Percentiles rank a stretch among this genome's conserved stretches.
Evolutionary conservation across 2,797 vertebrate species (phyloP).

Genomic region (Iguana delicatissima): DNA sequence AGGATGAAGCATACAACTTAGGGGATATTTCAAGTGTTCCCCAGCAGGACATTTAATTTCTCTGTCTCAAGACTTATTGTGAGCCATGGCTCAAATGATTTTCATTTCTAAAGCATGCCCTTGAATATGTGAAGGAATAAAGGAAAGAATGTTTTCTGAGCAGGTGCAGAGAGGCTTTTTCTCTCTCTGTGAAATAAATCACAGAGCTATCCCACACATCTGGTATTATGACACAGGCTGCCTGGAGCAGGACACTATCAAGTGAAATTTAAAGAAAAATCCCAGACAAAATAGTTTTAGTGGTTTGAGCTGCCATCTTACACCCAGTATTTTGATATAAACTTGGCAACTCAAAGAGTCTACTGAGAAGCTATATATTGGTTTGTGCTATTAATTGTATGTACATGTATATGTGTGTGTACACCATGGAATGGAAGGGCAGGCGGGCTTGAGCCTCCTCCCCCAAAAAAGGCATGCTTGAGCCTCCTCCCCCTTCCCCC

Average conservation of each 20-base stretch:
- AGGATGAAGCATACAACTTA: conserved; percentile 44
- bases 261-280: conserved; percentile 59
- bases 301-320: conserved; percentile 28
- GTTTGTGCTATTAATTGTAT: neutral
- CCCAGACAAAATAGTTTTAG: conserved; percentile 57
- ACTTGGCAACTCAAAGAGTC: neutral
- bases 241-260: neutral
- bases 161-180: neutral
- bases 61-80: neutral
- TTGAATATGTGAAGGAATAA: conserved; percentile 9
- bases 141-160: conserved; percentile 2
- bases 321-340: neutral
- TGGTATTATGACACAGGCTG: neutral
- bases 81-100: neutral
- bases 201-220: neutral
- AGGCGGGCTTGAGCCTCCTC: too few species aligned
- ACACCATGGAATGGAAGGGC: conserved; percentile 47
- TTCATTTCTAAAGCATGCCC: neutral
- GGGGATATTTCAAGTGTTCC: conserved; percentile 29
- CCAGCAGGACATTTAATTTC: neutral
- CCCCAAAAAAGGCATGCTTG: too few species aligned
- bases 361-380: neutral
- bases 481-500: too few species aligned
- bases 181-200: neutral
- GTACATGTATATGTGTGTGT: conserved; percentile 26